A percentile compares a stretch with the other conserved stretches of the same genome.
Conservation (phyloP, 1,140 invertebrate genomes). For the Cylas formicarius region DNA sequence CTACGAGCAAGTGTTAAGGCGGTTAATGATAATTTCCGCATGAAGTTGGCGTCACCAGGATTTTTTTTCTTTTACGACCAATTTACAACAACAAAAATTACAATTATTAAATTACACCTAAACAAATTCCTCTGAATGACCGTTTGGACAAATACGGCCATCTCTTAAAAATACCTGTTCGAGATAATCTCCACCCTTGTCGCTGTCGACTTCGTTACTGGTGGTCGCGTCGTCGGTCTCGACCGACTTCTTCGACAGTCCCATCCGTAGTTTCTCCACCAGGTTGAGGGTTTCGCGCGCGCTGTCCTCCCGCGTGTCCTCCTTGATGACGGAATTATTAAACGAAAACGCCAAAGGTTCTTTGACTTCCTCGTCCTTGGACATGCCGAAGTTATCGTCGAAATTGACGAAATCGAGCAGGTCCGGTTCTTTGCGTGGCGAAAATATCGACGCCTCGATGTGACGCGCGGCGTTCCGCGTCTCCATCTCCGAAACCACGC, state of each 20-base stretch:
- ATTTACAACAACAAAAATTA: too few species aligned
- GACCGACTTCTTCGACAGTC: conserved; percentile 56
- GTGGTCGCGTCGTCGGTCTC: conserved; percentile 36
- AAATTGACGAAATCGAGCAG: conserved; percentile 62
- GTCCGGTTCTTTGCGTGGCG: conserved; percentile 60
- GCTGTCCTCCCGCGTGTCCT: conserved; percentile 70
- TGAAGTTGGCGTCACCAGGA: too few species aligned
- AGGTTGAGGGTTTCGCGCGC: conserved; percentile 69
- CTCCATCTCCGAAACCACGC: conserved; percentile 19
- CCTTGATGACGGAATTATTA: conserved; percentile 56
- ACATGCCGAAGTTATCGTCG: conserved; percentile 55
- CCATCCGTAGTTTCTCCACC: conserved; percentile 68
- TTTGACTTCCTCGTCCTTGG: conserved; percentile 52
- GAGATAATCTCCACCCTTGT: conserved; percentile 27
- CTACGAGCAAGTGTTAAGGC: too few species aligned
- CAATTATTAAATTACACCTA: too few species aligned
- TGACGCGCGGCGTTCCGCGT: conserved; percentile 19
- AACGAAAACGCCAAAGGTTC: conserved; percentile 59
- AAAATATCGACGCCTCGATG: conserved; percentile 53
- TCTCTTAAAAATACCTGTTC: too few species aligned
- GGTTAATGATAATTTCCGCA: too few species aligned
- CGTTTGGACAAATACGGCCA: too few species aligned
- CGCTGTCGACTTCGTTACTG: conserved; percentile 17
- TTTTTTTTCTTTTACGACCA: too few species aligned
- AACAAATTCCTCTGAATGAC: too few species aligned